These are phyloP conservation scores for Druceiella hillmani DNA, from an alignment of 2,888 invertebrate genomes.

Conservation along the genomic window DNA sequence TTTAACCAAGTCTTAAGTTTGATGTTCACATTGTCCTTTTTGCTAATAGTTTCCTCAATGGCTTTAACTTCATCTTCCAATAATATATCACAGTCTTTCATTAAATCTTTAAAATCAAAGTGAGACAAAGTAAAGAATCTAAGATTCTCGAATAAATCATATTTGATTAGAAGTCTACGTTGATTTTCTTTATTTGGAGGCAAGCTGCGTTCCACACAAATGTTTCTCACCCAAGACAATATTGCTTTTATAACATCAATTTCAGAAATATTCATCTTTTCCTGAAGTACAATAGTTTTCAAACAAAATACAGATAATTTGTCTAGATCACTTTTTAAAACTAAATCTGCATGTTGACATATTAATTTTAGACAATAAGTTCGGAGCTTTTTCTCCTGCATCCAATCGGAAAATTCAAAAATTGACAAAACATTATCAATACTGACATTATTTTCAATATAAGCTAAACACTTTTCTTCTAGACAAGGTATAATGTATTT, in stretches of 20 bases:
- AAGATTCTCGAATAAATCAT: slow-evolving; percentile 41
- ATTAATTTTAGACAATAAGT: slow-evolving; percentile 51
- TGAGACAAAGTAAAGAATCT: slow-evolving; percentile 38
- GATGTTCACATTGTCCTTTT: background rate
- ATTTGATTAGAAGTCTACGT: slow-evolving; percentile 37
- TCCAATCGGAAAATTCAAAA: slow-evolving; percentile 55
- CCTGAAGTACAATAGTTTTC: slow-evolving; percentile 43
- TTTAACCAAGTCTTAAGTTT: slow-evolving; percentile 10
- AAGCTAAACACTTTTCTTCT: slow-evolving; percentile 45
- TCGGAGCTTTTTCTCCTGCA: slow-evolving; percentile 51
- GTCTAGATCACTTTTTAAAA: slow-evolving; percentile 45
- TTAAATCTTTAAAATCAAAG: slow-evolving; percentile 39
- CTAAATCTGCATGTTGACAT: slow-evolving; percentile 49
- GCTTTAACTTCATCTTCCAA: slow-evolving; percentile 30
- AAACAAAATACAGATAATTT: slow-evolving; percentile 47
- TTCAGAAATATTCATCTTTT: slow-evolving; percentile 48
- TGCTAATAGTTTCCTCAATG: background rate
- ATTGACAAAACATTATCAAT: slow-evolving; percentile 54
- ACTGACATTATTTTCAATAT: slow-evolving; percentile 49
- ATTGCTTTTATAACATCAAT: slow-evolving; percentile 48
- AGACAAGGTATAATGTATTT: slow-evolving; percentile 58
- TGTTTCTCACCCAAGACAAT: slow-evolving; percentile 50
- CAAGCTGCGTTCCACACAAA: slow-evolving; percentile 43
- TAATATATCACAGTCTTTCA: slow-evolving; percentile 34
- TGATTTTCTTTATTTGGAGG: slow-evolving; percentile 39